Base-by-base conservation (phyloP, 2,888 invertebrate species). In the Zygaena filipendulae region DNA sequence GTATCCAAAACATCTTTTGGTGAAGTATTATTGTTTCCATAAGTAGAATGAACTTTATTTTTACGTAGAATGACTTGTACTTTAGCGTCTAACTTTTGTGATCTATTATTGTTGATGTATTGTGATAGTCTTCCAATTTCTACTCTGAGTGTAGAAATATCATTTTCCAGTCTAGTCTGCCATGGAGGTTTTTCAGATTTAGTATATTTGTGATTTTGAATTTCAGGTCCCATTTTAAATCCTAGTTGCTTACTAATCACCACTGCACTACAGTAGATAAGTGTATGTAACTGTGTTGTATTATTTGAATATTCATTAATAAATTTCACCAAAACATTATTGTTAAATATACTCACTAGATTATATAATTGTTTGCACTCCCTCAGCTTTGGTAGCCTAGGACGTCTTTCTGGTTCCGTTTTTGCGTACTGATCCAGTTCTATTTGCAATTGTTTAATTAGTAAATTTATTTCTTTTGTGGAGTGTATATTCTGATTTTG, bases 1-100 rank as follows among this genome's bases (percentile, higher is more conserved):
- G 38, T 39, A 12, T 38, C 38, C 20, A 43, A 23, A 21, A 20
- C 35, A 27, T 43, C 38, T 30, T 30, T 32, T 9, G 35, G 30
- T 27, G 18, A 36, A 9, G 9, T 29, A 11, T 38, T 38, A 9
- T 27, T 11, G 3, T 23, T 24, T 27, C 37, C 36, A 13, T 36
- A 27, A 22, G 12, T 27, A 2, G 22, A 27, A 13, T 36, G 39
- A 12, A 23, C 20, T 18, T 28, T 27, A 1, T 8, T 13, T n/a
- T 10, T 31, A 19, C 10, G 16, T 16, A 32, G 32, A 11, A 31
- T 29, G 12, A 4, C 3, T 13, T 28, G 10, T 6, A 35, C 30
- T 20, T 11, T 13, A 3, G 27, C 21, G 1, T 20, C 21, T 21
- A 38, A n/a, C 22, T 27, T 32, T 18, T n/a, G n/a, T 2, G 35